Conservation (phyloP, 1,140 invertebrate genomes). For the Zaprionus capensis region DNA sequence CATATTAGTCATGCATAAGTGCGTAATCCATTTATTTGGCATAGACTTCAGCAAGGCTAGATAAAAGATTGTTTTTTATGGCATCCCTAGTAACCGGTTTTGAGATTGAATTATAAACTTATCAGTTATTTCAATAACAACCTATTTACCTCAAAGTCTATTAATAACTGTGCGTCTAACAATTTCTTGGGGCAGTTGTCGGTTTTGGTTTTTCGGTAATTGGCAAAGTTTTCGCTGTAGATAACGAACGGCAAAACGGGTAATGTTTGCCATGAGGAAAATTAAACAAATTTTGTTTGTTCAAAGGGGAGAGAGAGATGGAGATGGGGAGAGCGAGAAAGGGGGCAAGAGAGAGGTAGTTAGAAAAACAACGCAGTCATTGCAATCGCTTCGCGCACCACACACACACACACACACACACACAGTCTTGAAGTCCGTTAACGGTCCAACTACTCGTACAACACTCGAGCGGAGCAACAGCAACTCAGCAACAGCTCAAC, state of each 20-base stretch:
- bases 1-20: neutral
- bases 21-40: neutral
- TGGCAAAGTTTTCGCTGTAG: slow-evolving; percentile 41
- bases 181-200: neutral
- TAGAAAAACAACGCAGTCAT: slow-evolving; percentile 51
- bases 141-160: slow-evolving; percentile 3
- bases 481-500: slow-evolving; percentile 17
- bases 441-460: slow-evolving; percentile 35
- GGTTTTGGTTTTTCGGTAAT: slow-evolving; percentile 31
- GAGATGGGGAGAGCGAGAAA: no score
- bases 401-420: slow-evolving; percentile 8
- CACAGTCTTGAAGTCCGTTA: slow-evolving; percentile 25
- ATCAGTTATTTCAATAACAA: neutral
- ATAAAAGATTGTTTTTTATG: neutral
- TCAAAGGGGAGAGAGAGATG: slow-evolving; percentile 16
- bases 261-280: slow-evolving; percentile 64
- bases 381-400: slow-evolving; percentile 2
- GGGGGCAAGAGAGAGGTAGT: slow-evolving; percentile 17
- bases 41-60: neutral
- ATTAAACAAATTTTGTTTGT: slow-evolving; percentile 59
- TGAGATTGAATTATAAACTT: neutral
- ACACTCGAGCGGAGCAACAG: slow-evolving; percentile 35
- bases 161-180: slow-evolving; percentile 3
- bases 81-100: neutral
- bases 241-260: slow-evolving; percentile 45